Evolutionary conservation across 2,888 invertebrate species (phyloP).

Genomic region (Diplazon laetatorius): DNA sequence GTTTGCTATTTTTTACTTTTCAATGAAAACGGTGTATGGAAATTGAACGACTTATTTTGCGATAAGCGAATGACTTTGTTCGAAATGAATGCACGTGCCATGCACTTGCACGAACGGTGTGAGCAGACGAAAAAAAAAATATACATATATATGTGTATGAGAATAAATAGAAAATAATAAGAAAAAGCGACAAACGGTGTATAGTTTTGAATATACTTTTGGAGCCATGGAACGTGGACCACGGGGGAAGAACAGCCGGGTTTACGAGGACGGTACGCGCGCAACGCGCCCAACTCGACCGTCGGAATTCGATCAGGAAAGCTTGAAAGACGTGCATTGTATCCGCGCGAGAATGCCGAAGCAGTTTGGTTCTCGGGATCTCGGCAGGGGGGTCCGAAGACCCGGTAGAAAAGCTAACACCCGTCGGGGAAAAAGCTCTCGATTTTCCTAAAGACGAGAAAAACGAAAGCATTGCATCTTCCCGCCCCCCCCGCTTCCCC

Average conservation of each 20-base stretch:
- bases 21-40: neutral
- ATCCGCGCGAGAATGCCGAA: conserved; percentile 50
- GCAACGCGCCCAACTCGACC: conserved; percentile 29
- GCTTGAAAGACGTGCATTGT: conserved; percentile 63
- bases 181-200: neutral
- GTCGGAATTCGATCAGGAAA: conserved; percentile 65
- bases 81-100: neutral
- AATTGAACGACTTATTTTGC: neutral
- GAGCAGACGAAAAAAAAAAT: too few species aligned
- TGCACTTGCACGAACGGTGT: neutral
- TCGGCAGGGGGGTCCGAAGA: neutral
- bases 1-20: too few species aligned
- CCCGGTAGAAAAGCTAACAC: conserved; percentile 32
- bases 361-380: conserved; percentile 39
- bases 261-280: conserved; percentile 45
- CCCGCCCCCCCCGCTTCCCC: conserved; percentile 18
- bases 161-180: too few species aligned
- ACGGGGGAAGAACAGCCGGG: conserved; percentile 46
- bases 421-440: conserved; percentile 45
- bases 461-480: conserved; percentile 43
- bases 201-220: conserved; percentile 39
- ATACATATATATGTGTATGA: too few species aligned
- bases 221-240: conserved; percentile 9
- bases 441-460: conserved; percentile 56
- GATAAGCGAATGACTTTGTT: conserved; percentile 6